phyloP scores from a whole-genome alignment of 2,113 vertebrate species.

The Tylochromis polylepis region DNA sequence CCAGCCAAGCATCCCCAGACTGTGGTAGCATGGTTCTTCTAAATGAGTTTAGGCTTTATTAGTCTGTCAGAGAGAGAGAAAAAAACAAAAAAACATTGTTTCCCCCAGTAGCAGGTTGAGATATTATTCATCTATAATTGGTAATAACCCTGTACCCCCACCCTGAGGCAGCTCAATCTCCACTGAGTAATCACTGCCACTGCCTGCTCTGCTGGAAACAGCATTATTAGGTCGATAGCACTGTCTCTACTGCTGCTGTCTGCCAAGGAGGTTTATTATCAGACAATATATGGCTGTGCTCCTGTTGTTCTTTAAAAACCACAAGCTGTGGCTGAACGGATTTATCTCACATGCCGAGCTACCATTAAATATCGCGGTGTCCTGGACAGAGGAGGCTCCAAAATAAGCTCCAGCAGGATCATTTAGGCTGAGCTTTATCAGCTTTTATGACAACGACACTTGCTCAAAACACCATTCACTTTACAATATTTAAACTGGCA shows the following conservation, averaged over 20 bases:
- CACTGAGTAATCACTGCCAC: conserved; percentile 65
- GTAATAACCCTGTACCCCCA: conserved; percentile 61
- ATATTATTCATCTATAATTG: conserved; percentile 75
- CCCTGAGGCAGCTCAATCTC: conserved; percentile 58
- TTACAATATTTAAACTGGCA: not conserved
- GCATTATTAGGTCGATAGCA: conserved; percentile 57
- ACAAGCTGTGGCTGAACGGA: not conserved
- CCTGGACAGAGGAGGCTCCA: not conserved
- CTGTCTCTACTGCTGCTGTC: conserved; percentile 38
- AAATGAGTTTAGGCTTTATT: conserved; percentile 59
- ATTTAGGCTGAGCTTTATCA: conserved; percentile 6
- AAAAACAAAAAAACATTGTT: conserved; percentile 21
- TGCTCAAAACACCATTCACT: conserved; percentile 24
- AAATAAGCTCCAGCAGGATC: conserved; percentile 34
- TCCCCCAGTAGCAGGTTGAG: conserved; percentile 47
- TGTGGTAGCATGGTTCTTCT: conserved; percentile 4
- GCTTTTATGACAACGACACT: not conserved
- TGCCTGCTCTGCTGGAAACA: conserved; percentile 45
- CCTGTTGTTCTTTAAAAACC: not conserved
- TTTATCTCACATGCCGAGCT: conserved; percentile 2
- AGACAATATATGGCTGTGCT: conserved; percentile 38
- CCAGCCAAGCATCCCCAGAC: conserved; percentile 20
- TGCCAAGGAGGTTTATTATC: conserved; percentile 58
- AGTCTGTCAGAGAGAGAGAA: conserved; percentile 22
- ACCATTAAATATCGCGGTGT: conserved; percentile 5